Conservation (phyloP, 2,113 vertebrate genomes). For the Neolamprologus caudopunctatus region DNA sequence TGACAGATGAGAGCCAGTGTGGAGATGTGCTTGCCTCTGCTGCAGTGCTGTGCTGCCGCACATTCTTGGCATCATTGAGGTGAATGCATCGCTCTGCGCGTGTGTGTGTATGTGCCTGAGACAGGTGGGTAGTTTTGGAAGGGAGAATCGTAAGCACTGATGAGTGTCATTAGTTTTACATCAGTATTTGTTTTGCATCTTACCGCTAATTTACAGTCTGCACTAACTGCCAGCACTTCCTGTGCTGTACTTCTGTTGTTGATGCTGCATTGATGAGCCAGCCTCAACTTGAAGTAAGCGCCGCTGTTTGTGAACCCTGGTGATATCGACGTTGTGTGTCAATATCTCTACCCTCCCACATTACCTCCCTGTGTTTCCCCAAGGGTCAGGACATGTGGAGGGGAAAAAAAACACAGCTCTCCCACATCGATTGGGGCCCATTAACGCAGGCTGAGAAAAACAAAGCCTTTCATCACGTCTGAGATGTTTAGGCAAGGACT, state of each 20-base stretch:
- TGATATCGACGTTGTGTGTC: conserved; percentile 42
- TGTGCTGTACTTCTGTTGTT: neutral
- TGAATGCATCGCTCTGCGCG: neutral
- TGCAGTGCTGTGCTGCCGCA: neutral
- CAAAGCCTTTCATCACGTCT: conserved; percentile 54
- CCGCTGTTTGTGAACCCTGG: neutral
- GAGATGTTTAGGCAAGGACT: conserved; percentile 47
- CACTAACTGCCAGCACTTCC: neutral
- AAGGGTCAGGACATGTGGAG: conserved; percentile 40
- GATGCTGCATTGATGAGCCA: neutral
- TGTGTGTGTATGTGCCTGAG: neutral
- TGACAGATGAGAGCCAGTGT: conserved; percentile 45
- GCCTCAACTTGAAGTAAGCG: neutral
- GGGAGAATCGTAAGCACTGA: neutral
- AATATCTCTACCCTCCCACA: conserved; percentile 28
- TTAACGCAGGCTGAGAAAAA: conserved; percentile 52
- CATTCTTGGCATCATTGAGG: neutral
- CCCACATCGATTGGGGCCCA: conserved; percentile 45
- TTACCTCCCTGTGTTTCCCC: conserved; percentile 29
- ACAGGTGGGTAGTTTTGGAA: neutral
- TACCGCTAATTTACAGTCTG: neutral
- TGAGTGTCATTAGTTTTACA: neutral
- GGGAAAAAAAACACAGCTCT: conserved; percentile 8
- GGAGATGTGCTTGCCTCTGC: neutral
- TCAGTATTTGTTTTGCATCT: neutral